Base-by-base conservation (phyloP, 2,888 invertebrate species). In the Epistrophe grossulariae region DNA sequence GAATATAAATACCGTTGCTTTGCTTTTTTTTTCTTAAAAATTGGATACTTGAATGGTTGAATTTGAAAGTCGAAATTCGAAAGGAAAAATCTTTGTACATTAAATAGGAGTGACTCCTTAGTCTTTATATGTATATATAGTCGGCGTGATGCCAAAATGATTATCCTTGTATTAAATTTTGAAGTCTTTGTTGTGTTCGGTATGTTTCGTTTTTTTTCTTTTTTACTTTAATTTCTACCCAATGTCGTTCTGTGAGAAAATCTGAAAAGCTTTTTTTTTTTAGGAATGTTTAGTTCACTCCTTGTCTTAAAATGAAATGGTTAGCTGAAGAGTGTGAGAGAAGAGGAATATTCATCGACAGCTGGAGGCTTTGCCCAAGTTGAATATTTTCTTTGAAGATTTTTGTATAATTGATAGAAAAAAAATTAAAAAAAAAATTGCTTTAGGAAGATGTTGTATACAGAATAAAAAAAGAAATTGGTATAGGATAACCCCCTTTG, bases 351-450 rank as follows among this genome's bases (percentile, higher is more conserved):
- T 66, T 38, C 59, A 45, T 62, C 43, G 71, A 64, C 35, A 62
- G 71, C 71, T 71, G 31, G 43, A 62, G 78, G 71, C 71, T 17
- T 15, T 57, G 38, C 28, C 19, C 68, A 13, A 50, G 31, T 15
- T 38, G 48, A 62, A 62, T 60, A 28, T 68, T 62, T 64, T 35
- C 73, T 79, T 79, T 66, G 73, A 79, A 66, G 79, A 45, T 19
- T 70, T 38, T 40, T 62, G 55, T 72, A 45, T 72, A 79, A 72
- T 72, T 72, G 64, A 57, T 79, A 48, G 43, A 55, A 66, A 28
- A 57, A 17, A 38, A 68, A 13, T 38, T 35, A 55, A 66, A 28
- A 57, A 17, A 13, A 15, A 15, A 50, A 50, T 19, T 68, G 10
- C 68, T 31, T 31, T 3, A 24, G 24, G 43, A 43, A 43, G 62